Conservation (phyloP, 2,888 invertebrate genomes). For the Aphodius granarius region DNA sequence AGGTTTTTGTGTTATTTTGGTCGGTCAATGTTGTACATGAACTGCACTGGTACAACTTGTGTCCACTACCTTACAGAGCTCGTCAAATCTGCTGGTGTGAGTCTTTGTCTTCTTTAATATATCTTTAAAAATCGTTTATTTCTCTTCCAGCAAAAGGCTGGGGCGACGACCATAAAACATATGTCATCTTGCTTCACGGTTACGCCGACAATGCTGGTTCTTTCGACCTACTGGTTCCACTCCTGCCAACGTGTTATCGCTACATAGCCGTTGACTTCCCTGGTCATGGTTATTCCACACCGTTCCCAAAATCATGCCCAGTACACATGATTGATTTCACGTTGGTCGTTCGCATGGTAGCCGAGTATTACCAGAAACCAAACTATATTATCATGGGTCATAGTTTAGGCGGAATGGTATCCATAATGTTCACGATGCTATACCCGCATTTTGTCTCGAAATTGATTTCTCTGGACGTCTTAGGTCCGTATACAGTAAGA, state of each 20-base stretch:
- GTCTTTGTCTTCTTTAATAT: too few relatives aligned
- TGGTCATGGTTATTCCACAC: slow-evolving; percentile 63
- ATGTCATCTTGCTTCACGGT: slow-evolving; percentile 63
- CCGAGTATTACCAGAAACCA: neutral
- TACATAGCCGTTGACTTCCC: slow-evolving; percentile 61
- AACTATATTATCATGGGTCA: slow-evolving; percentile 1
- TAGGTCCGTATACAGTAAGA: neutral
- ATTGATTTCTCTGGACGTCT: slow-evolving; percentile 1
- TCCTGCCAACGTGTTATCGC: slow-evolving; percentile 54
- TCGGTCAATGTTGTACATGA: too few relatives aligned
- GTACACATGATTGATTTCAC: slow-evolving; percentile 24
- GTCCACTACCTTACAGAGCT: too few relatives aligned
- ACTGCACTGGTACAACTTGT: too few relatives aligned
- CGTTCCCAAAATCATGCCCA: slow-evolving; percentile 49
- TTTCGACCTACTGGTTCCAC: slow-evolving; percentile 59
- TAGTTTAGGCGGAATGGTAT: neutral
- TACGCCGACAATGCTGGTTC: slow-evolving; percentile 62
- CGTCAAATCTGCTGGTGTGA: too few relatives aligned
- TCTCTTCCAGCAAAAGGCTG: slow-evolving; percentile 59
- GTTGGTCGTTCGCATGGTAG: neutral
- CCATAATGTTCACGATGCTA: neutral
- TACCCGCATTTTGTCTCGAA: slow-evolving; percentile 14
- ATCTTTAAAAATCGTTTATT: neutral
- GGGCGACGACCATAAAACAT: slow-evolving; percentile 59
- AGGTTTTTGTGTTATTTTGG: too few relatives aligned